Evolutionary conservation across 2,888 invertebrate genomes (phyloP), one percentile per base, ranked within the genome.

Genomic region (Eugnorisma glareosa): DNA sequence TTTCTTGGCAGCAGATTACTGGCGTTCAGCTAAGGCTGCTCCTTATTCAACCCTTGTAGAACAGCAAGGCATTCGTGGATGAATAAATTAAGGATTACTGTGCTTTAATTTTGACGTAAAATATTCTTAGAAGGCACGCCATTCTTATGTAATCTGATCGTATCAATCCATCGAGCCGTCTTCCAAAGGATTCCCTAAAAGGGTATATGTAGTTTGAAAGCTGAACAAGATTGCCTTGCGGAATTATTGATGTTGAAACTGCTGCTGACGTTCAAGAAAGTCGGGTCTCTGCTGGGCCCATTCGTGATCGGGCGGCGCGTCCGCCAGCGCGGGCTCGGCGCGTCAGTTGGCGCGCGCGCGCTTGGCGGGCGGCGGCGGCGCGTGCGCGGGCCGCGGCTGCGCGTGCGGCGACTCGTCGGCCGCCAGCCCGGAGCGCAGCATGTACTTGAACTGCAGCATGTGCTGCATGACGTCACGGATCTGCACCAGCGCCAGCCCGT

Each of bases 391-490:
- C 18, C 83, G 87, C 61, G 88, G 90, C 77, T 85, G 88, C 84
- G 88, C 82, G 85, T 87, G 90, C 88, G 61, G 87, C 68, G 88
- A 3, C 2, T 83, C 95, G 87, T 95, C 95, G 67, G 87, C 89
- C 4, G 93, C 90, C 63, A 92, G 89, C 0, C 94, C 96, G 18
- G 97, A 97, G 77, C 97, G 97, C 95, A 98, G 97, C 98, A 98
- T 98, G 96, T 98, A 99, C 93, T 98, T 98, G 95, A 99, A 96
- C 95, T 99, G 99, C 48, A 98, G 98, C 98, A 98, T 98, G 94
- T 97, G 98, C 92, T 98, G 98, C 96, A 98, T 98, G 83, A 98
- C 98, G 96, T 98, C 98, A 83, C 98, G 97, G 88, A 98, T 98
- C 96, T 98, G 98, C 75, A 99, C 98, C 88, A 99, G 95, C 61